Conservation (phyloP, 2,797 vertebrate species). For the Platyrinchus mystaceus region DNA sequence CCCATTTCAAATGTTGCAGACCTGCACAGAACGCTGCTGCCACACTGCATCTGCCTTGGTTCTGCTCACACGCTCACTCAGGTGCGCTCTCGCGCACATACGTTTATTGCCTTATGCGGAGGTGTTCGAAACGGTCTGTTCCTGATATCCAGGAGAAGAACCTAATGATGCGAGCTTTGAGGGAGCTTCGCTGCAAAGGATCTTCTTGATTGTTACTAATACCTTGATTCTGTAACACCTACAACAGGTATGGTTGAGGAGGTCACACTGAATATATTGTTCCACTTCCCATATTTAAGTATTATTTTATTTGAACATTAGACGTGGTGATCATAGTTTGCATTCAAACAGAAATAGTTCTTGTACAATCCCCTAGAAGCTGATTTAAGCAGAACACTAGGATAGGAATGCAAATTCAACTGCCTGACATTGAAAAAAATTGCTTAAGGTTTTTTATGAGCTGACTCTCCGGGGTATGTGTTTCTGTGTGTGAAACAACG, state of each 20-base stretch:
- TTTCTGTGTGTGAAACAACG: background rate
- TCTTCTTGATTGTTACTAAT: constrained; percentile 77
- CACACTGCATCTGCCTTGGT: background rate
- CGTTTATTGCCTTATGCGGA: constrained; percentile 84
- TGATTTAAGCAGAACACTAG: background rate
- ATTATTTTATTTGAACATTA: background rate
- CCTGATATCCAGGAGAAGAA: constrained; percentile 82
- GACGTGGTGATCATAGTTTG: background rate
- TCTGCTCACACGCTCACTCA: constrained; percentile 25
- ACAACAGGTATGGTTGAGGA: constrained; percentile 13
- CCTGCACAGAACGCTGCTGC: constrained; percentile 62
- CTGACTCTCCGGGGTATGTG: background rate
- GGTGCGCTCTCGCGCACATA: constrained; percentile 65
- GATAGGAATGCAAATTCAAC: background rate
- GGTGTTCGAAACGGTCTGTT: constrained; percentile 73
- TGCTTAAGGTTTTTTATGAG: background rate
- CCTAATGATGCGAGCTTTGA: constrained; percentile 78
- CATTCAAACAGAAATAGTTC: background rate
- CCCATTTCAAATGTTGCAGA: background rate
- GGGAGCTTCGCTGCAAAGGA: constrained; percentile 55
- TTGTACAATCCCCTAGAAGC: background rate
- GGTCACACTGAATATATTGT: background rate
- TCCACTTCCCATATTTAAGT: background rate
- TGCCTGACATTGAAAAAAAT: background rate
- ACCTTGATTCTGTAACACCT: constrained; percentile 68